Conservation (phyloP, 2,113 vertebrate species). For the Falcunculus frontatus region DNA sequence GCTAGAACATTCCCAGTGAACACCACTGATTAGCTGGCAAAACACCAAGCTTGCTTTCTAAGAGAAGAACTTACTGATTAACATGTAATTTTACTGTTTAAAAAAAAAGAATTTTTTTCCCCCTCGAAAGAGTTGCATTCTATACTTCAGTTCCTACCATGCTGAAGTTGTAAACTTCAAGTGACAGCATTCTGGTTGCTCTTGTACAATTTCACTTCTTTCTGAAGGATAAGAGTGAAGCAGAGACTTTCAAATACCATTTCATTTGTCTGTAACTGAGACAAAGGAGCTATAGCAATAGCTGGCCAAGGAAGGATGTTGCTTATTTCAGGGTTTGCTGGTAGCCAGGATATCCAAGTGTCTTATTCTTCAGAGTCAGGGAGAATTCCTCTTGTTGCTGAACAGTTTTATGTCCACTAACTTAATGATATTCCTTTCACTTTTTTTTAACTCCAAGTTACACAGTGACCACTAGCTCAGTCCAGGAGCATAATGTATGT, state of each 20-base stretch:
- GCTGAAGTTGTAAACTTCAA: neutral
- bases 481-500: neutral
- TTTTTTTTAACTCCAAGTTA: neutral
- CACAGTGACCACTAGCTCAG: neutral
- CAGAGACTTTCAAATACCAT: neutral
- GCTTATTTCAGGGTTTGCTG: neutral
- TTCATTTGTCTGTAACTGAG: neutral
- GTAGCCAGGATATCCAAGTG: neutral
- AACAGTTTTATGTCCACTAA: neutral
- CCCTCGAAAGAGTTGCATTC: neutral
- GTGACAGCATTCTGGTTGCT: neutral
- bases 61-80: neutral
- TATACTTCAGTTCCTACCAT: neutral
- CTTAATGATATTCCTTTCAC: neutral
- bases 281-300: neutral
- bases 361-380: neutral
- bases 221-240: neutral
- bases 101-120: neutral
- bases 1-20: neutral
- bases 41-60: neutral
- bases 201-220: neutral
- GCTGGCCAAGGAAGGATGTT: neutral
- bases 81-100: neutral
- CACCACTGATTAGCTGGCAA: neutral
- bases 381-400: neutral